Evolutionary conservation across 2,888 invertebrate genomes (phyloP).

Genomic region (Parapristionchus giblindavisi): DNA sequence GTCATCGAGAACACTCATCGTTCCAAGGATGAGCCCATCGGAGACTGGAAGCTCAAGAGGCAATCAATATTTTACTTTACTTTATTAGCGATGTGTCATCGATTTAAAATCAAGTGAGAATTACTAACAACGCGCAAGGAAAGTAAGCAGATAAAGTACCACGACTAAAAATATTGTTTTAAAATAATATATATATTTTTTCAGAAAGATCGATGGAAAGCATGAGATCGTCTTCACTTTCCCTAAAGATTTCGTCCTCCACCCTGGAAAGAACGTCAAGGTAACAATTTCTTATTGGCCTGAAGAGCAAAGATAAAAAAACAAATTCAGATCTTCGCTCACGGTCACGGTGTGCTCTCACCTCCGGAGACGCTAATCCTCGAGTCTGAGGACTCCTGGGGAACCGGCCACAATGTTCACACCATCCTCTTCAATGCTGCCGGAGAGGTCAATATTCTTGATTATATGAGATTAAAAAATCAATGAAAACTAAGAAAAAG

Average conservation of each 20-base stretch:
- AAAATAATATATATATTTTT: too few species aligned
- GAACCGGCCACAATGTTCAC: conserved; percentile 66
- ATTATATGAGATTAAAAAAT: background rate
- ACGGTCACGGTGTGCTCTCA: conserved; percentile 62
- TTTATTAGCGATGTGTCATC: too few species aligned
- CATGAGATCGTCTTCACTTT: conserved; percentile 68
- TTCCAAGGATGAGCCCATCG: conserved; percentile 71
- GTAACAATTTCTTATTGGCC: conserved; percentile 29
- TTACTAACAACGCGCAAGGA: too few species aligned
- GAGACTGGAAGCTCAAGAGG: conserved; percentile 71
- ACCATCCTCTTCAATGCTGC: conserved; percentile 68
- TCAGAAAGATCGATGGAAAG: conserved; percentile 70
- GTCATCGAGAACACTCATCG: conserved; percentile 73
- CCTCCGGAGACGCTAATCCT: conserved; percentile 64
- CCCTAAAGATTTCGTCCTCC: conserved; percentile 66
- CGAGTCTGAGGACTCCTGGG: conserved; percentile 66
- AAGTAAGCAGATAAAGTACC: too few species aligned
- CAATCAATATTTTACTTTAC: too few species aligned
- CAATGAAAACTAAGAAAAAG: background rate
- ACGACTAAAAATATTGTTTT: too few species aligned
- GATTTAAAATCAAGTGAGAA: too few species aligned
- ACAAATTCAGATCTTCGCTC: conserved; percentile 44
- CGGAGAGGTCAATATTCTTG: conserved; percentile 59
- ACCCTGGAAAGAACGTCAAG: conserved; percentile 66
- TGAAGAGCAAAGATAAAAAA: background rate